Percentiles rank a stretch among this genome's conserved stretches.
Conservation (phyloP, 1,140 invertebrate species). For the Drosophila oshimai region DNA sequence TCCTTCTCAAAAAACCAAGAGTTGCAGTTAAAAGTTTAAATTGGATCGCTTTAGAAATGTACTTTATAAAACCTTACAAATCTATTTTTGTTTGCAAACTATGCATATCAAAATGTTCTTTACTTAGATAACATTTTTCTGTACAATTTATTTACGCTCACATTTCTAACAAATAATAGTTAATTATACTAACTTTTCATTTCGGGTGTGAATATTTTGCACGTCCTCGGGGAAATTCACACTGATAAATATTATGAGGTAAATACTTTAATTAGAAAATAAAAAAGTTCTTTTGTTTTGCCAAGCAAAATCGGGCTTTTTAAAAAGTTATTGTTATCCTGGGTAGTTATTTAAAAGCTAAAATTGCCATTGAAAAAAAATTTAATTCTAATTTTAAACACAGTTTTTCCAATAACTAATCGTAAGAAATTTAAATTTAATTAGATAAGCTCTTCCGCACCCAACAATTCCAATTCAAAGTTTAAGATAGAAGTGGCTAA, state of each 20-base stretch:
- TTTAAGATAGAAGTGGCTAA: neutral
- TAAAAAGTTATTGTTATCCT: too few species aligned
- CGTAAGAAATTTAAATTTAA: conserved; percentile 8
- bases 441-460: conserved; percentile 14
- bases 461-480: conserved; percentile 4
- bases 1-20: neutral
- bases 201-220: too few species aligned
- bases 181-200: too few species aligned
- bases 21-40: conserved; percentile 6
- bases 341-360: too few species aligned
- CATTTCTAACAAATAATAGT: too few species aligned
- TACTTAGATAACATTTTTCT: neutral
- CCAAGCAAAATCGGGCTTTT: too few species aligned
- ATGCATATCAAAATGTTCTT: neutral
- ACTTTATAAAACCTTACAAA: neutral
- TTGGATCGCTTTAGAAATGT: neutral
- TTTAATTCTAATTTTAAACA: neutral
- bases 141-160: too few species aligned
- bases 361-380: too few species aligned
- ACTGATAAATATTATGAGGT: too few species aligned
- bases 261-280: too few species aligned
- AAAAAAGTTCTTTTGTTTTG: too few species aligned
- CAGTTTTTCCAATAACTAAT: neutral
- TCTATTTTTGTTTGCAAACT: neutral
- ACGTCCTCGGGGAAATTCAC: too few species aligned